Conservation (phyloP, 35 echinoderm and acorn worm genomes). For the Stichopus chloronotus region DNA sequence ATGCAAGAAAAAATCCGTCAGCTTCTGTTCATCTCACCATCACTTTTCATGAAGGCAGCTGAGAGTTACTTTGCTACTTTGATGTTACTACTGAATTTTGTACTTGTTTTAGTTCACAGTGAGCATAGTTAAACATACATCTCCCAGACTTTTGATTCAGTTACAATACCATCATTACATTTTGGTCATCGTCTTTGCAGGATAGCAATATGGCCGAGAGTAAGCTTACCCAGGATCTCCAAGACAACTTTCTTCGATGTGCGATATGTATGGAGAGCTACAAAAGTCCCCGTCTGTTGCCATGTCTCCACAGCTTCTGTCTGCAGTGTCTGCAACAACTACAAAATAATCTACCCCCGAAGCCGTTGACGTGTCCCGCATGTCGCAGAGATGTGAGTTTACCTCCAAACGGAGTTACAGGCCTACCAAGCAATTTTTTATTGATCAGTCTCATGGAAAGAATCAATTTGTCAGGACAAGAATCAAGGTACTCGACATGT, state of each 20-base stretch:
- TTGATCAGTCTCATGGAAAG: slow-evolving; percentile 58
- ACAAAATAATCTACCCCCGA: not conserved
- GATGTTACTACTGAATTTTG: too few species aligned
- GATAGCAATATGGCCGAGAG: not conserved
- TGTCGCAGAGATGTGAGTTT: slow-evolving; percentile 25
- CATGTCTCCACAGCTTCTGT: slow-evolving; percentile 79
- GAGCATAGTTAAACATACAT: too few species aligned
- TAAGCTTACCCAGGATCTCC: slow-evolving; percentile 5
- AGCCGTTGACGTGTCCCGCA: slow-evolving; percentile 35
- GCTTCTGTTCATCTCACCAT: too few species aligned
- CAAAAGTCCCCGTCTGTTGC: not conserved
- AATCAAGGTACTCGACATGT: not conserved
- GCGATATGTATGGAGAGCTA: slow-evolving; percentile 39
- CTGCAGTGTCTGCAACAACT: slow-evolving; percentile 56
- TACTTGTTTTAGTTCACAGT: too few species aligned
- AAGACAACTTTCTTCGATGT: slow-evolving; percentile 63
- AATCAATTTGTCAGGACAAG: not conserved
- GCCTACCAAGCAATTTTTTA: slow-evolving; percentile 63
- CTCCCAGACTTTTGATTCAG: too few species aligned
- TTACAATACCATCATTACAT: too few species aligned
- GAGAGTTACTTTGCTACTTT: too few species aligned
- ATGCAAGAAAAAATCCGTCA: too few species aligned
- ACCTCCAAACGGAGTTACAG: slow-evolving; percentile 28
- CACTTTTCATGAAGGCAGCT: too few species aligned
- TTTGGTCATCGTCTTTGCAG: too few species aligned